Percentiles rank a stretch among this genome's conserved stretches.
These are phyloP conservation scores for Vultur gryphus DNA, from an alignment of 2,797 vertebrate genomes.

Conservation along the genomic window DNA sequence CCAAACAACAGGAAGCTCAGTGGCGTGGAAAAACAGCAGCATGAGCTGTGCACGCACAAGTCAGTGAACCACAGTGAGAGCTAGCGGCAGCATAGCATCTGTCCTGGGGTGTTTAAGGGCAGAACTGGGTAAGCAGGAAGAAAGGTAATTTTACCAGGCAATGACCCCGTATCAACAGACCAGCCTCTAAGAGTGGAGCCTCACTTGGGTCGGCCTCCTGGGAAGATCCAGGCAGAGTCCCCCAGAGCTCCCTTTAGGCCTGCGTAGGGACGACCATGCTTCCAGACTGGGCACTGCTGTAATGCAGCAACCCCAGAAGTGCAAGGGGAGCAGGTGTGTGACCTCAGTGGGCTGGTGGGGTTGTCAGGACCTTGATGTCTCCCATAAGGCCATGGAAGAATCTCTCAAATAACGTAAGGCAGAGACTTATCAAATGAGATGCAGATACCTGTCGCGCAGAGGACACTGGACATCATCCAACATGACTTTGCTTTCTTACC, in stretches of 20 bases:
- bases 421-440: neutral
- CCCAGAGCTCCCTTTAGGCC: neutral
- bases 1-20: neutral
- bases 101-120: neutral
- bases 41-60: neutral
- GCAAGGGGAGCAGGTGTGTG: accelerated
- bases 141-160: neutral
- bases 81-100: neutral
- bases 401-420: neutral
- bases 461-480: neutral
- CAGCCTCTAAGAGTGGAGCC: neutral
- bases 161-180: neutral
- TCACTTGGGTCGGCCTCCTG: accelerated
- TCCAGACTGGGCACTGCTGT: neutral
- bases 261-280: accelerated
- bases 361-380: neutral
- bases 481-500: neutral
- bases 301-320: neutral
- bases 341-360: neutral
- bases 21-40: neutral
- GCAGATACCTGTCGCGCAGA: neutral
- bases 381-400: neutral
- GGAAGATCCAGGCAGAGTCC: neutral
- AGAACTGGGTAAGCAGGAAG: neutral
- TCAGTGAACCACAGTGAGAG: neutral